Conservation (phyloP, 2,888 invertebrate genomes). For the Heliconius ismenius region DNA sequence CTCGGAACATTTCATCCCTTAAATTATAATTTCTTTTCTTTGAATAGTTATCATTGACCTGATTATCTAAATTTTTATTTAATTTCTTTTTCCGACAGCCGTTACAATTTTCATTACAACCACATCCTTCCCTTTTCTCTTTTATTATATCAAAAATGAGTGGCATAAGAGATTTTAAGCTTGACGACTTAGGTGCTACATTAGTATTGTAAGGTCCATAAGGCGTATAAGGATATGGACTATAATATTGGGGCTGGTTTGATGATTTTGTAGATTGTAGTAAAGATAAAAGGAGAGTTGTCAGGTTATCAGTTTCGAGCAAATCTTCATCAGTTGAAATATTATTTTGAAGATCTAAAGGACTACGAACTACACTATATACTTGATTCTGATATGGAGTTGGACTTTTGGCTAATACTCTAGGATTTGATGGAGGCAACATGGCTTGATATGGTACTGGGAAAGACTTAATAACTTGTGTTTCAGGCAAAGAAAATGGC, state of each 20-base stretch:
- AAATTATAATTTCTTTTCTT: slow-evolving; percentile 54
- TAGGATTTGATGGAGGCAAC: slow-evolving; percentile 37
- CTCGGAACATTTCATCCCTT: slow-evolving; percentile 41
- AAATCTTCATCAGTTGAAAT: slow-evolving; percentile 23
- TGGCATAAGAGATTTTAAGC: slow-evolving; percentile 63
- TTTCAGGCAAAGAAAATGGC: slow-evolving; percentile 29
- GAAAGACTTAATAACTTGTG: slow-evolving; percentile 23
- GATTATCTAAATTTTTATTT: slow-evolving; percentile 25
- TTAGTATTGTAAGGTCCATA: slow-evolving; percentile 22
- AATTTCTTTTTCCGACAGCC: slow-evolving; percentile 41
- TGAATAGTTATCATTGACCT: slow-evolving; percentile 54
- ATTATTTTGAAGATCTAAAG: slow-evolving; percentile 27
- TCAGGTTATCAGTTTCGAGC: slow-evolving; percentile 42
- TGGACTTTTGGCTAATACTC: slow-evolving; percentile 38
- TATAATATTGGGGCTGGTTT: slow-evolving; percentile 36
- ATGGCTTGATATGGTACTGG: slow-evolving; percentile 29
- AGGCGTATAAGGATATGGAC: slow-evolving; percentile 12
- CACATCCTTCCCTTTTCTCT: slow-evolving; percentile 57
- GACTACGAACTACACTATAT: slow-evolving; percentile 42
- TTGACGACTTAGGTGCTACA: slow-evolving; percentile 54
- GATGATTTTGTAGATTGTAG: slow-evolving; percentile 40
- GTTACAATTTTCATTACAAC: slow-evolving; percentile 46
- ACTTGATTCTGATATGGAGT: slow-evolving; percentile 36
- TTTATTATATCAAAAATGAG: slow-evolving; percentile 65
- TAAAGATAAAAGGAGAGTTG: slow-evolving; percentile 37